phyloP scores from a whole-genome alignment of 1,140 invertebrate species.

The Hycleus phaleratus region DNA sequence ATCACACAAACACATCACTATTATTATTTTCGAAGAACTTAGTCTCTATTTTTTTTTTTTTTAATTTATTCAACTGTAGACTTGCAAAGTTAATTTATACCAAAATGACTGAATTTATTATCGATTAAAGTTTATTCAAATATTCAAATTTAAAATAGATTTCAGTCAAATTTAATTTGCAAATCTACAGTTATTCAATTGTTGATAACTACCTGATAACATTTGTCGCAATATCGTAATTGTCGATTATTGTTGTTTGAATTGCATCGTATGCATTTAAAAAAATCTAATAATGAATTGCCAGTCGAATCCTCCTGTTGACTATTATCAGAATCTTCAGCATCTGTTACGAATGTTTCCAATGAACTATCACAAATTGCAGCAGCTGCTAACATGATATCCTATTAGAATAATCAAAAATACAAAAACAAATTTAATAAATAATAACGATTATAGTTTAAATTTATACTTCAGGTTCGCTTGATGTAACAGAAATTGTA shows the following conservation, averaged over 20 bases:
- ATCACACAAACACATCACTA: slow-evolving; percentile 10
- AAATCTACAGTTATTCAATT: slow-evolving; percentile 19
- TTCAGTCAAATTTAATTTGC: slow-evolving; percentile 6
- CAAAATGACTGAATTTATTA: too few relatives aligned
- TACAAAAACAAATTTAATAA: too few relatives aligned
- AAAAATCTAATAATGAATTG: slow-evolving; percentile 49
- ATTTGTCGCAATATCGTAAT: slow-evolving; percentile 59
- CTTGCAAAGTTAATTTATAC: not conserved
- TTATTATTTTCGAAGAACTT: slow-evolving; percentile 11
- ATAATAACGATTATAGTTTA: too few relatives aligned
- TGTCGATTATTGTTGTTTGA: slow-evolving; percentile 53
- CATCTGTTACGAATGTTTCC: slow-evolving; percentile 35
- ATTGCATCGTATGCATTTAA: slow-evolving; percentile 54
- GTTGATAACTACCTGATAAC: slow-evolving; percentile 47
- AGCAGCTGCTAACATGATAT: slow-evolving; percentile 23
- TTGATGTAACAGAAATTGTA: slow-evolving; percentile 18
- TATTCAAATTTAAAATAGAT: too few relatives aligned
- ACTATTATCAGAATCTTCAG: slow-evolving; percentile 49
- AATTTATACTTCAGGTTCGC: slow-evolving; percentile 28
- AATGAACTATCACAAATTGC: slow-evolving; percentile 30
- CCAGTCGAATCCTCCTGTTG: slow-evolving; percentile 44
- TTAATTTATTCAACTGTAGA: slow-evolving; percentile 8
- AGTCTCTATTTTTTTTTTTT: slow-evolving; percentile 7
- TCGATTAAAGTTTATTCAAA: too few relatives aligned
- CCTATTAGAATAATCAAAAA: slow-evolving; percentile 10